Conservation (phyloP, 2,797 vertebrate genomes). For the Melanotaenia boesemani region DNA sequence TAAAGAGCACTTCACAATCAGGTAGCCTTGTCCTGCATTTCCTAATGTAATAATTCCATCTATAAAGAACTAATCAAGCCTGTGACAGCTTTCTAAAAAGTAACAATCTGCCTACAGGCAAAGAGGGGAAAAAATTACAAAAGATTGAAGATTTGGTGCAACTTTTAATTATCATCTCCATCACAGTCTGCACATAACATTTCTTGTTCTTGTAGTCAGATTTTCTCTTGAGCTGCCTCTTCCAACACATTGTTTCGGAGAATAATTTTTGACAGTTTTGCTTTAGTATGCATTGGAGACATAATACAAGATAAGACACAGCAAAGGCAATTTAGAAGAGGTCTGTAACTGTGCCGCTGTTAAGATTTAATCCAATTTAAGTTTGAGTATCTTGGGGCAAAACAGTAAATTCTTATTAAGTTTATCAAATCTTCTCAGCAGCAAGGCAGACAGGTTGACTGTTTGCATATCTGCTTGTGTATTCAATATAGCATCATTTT, state of each 20-base stretch:
- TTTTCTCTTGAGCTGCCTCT: constrained; percentile 20
- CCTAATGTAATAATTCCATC: constrained; percentile 7
- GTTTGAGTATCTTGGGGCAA: constrained; percentile 32
- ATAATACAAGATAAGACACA: constrained; percentile 43
- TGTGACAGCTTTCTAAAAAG: constrained; percentile 16
- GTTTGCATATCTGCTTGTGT: not conserved
- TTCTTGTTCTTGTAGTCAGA: constrained; percentile 37
- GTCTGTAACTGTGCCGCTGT: constrained; percentile 25
- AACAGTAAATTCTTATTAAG: constrained; percentile 18
- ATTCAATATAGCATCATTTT: not conserved
- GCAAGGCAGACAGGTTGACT: constrained; percentile 2
- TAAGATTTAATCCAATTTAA: constrained; percentile 13
- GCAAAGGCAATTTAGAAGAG: constrained; percentile 21
- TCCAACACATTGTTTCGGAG: constrained; percentile 44
- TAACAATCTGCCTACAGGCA: constrained; percentile 15
- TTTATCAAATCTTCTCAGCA: constrained; percentile 16
- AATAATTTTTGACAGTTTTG: constrained; percentile 56
- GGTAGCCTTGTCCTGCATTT: not conserved
- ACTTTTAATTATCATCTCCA: constrained; percentile 37
- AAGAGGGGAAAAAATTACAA: constrained; percentile 26
- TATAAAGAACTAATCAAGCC: constrained; percentile 19
- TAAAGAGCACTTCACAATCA: constrained; percentile 7
- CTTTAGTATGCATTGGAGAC: constrained; percentile 41
- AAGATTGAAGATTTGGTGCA: constrained; percentile 41
- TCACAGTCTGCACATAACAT: constrained; percentile 33